These are phyloP conservation scores for Ceyx melanurus DNA, from an alignment of 2,113 vertebrate species.

Conservation along the genomic window DNA sequence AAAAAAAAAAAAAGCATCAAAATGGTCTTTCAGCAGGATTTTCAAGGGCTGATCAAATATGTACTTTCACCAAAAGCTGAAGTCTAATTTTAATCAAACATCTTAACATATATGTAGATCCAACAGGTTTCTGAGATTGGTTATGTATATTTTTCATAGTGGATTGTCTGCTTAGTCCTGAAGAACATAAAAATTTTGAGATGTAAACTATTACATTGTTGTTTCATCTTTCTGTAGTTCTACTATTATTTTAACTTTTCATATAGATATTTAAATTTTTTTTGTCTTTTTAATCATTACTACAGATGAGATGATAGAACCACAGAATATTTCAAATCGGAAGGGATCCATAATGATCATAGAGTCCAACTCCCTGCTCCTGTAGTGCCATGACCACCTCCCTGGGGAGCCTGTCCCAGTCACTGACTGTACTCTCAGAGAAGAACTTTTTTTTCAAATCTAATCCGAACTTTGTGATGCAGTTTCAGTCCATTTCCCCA, in stretches of 20 bases:
- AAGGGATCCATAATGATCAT: background rate
- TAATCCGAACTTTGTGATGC: background rate
- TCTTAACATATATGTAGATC: background rate
- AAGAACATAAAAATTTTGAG: background rate
- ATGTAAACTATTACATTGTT: background rate
- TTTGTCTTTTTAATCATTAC: background rate
- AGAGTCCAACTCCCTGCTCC: background rate
- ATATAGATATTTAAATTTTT: background rate
- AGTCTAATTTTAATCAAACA: background rate
- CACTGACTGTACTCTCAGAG: fast-evolving
- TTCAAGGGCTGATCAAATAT: background rate
- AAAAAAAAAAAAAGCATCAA: too few species aligned
- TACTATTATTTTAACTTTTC: background rate
- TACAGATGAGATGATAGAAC: background rate
- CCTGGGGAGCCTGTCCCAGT: background rate
- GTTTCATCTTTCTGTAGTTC: background rate
- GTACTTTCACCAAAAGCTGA: background rate
- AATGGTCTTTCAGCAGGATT: background rate
- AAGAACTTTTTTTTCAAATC: background rate
- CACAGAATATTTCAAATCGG: background rate
- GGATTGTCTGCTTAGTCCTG: background rate
- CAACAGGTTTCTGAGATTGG: background rate
- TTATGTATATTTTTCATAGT: background rate
- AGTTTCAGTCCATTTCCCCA: background rate
- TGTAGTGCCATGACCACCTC: background rate